Evolutionary conservation across 1,140 invertebrate genomes (phyloP).

Genomic region (Chlorops oryzae): DNA sequence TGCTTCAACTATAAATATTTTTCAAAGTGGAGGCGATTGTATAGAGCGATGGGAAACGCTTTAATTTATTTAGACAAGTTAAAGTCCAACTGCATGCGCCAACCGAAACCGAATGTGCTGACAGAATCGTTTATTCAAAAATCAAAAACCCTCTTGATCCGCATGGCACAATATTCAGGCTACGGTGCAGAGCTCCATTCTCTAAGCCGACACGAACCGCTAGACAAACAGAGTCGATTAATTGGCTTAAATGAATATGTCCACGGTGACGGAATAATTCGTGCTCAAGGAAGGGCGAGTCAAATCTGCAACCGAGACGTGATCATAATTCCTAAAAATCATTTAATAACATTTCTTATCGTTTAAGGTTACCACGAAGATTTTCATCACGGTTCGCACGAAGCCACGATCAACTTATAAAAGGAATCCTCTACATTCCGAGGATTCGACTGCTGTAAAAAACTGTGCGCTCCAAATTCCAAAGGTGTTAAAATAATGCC

Average conservation of each 20-base stretch:
- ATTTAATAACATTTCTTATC: no score
- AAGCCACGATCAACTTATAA: neutral
- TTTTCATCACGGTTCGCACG: neutral
- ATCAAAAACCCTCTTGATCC: neutral
- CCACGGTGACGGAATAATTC: no score
- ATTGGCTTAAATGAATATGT: constrained; percentile 31
- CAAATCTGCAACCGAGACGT: neutral
- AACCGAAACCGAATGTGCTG: neutral
- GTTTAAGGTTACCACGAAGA: neutral
- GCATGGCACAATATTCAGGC: neutral
- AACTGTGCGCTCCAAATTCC: neutral
- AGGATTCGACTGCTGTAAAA: neutral
- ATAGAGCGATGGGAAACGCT: no score
- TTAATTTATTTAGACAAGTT: no score
- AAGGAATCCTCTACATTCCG: neutral
- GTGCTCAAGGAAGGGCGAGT: no score
- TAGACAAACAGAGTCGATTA: constrained; percentile 33
- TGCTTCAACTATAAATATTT: no score
- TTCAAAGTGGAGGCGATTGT: no score
- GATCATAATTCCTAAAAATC: no score
- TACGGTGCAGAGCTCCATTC: neutral
- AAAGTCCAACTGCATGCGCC: neutral
- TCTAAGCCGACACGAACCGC: constrained; percentile 13
- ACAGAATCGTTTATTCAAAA: neutral
- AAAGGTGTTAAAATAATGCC: neutral